These are phyloP conservation scores for Eidolon dupreanum DNA, from an alignment of 2,797 vertebrate genomes.

Conservation along the genomic window DNA sequence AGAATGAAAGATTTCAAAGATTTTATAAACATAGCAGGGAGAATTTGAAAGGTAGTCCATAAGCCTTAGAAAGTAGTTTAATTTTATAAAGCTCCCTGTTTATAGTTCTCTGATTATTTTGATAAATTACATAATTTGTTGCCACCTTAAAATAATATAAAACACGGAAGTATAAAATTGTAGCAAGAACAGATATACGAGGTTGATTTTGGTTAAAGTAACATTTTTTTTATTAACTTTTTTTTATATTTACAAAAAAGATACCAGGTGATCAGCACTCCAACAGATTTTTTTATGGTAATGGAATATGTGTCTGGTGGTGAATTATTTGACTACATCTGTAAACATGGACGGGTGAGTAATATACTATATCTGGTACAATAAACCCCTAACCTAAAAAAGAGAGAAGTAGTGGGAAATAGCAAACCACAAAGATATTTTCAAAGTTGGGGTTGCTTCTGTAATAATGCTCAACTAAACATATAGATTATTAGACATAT, in stretches of 20 bases:
- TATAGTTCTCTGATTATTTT: constrained; percentile 14
- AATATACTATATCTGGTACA: not conserved
- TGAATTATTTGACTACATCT: constrained; percentile 99
- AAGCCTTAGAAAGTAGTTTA: not conserved
- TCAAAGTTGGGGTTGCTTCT: constrained; percentile 74
- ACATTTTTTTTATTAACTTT: not conserved
- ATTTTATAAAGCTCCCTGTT: not conserved
- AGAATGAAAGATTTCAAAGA: constrained; percentile 2
- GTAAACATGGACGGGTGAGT: constrained; percentile 97
- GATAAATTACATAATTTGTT: constrained; percentile 1
- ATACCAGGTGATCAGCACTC: constrained; percentile 99
- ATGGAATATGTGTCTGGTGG: constrained; percentile 99
- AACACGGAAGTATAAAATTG: not conserved
- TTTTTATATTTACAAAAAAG: constrained; percentile 81
- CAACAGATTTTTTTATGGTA: constrained; percentile 99
- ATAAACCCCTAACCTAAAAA: constrained; percentile 1
- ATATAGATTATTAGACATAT: not conserved
- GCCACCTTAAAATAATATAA: constrained; percentile 3
- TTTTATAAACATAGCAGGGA: not conserved
- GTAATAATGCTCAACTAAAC: constrained; percentile 42
- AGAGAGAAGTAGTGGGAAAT: constrained; percentile 59
- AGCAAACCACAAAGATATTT: not conserved
- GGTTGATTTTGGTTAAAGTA: constrained; percentile 2
- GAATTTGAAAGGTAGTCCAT: not conserved
- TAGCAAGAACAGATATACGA: not conserved